A percentile compares a stretch with the other conserved stretches of the same genome.
Evolutionary conservation across 2,888 invertebrate genomes (phyloP).

Genomic region (Sepioteuthis lessoniana): DNA sequence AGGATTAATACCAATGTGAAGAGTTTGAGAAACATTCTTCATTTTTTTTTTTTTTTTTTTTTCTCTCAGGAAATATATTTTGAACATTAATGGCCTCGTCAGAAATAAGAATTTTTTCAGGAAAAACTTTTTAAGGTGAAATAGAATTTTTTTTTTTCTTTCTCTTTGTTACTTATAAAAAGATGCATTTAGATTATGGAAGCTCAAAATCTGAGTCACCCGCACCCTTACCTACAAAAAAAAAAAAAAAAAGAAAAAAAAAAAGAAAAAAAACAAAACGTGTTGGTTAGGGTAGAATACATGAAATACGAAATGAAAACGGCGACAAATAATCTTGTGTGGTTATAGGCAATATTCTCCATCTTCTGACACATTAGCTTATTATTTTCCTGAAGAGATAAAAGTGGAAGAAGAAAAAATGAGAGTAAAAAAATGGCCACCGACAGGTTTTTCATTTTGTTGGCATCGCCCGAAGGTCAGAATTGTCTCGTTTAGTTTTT

Average conservation of each 20-base stretch:
- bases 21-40: too few species aligned
- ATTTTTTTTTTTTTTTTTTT: too few species aligned
- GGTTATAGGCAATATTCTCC: background rate
- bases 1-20: too few species aligned
- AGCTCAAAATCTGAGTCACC: too few species aligned
- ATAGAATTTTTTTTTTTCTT: too few species aligned
- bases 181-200: too few species aligned
- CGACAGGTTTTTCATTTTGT: slow-evolving; percentile 8
- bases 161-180: too few species aligned
- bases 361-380: slow-evolving; percentile 33
- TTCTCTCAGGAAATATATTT: too few species aligned
- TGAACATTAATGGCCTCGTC: too few species aligned
- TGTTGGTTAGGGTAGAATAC: background rate
- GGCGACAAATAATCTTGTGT: background rate
- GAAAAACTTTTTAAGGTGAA: too few species aligned
- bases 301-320: background rate
- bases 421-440: background rate
- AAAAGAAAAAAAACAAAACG: background rate
- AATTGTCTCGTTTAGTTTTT: background rate
- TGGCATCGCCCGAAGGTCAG: background rate
- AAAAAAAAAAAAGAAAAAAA: background rate
- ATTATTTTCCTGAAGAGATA: slow-evolving; percentile 16
- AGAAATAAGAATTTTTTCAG: too few species aligned
- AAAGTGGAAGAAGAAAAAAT: background rate
- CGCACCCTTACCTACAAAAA: too few species aligned